phyloP scores from a whole-genome alignment of 2,888 invertebrate genomes.

The Sarcophaga subvicina region DNA sequence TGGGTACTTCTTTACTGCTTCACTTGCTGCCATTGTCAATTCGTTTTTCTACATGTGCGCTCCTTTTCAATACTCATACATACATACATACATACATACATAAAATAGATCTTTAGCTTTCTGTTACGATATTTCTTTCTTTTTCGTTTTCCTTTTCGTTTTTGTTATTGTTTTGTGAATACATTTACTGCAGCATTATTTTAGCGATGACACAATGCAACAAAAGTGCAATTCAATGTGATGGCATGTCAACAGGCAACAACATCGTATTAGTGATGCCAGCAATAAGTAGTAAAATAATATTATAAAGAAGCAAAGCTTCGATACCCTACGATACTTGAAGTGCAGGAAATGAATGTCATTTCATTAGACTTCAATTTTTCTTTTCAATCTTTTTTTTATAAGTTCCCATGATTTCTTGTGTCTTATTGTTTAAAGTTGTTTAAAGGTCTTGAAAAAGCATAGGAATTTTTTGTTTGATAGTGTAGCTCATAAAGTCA shows the following conservation, averaged over 20 bases:
- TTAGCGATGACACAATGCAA: slow-evolving; percentile 54
- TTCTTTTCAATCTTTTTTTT: no score
- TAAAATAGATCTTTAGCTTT: no score
- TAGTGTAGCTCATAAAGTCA: no score
- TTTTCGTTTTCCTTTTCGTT: not conserved
- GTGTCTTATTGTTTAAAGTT: no score
- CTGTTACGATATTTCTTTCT: not conserved
- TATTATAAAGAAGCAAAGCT: no score
- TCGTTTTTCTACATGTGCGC: not conserved
- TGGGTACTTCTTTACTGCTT: slow-evolving; percentile 39
- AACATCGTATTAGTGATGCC: not conserved
- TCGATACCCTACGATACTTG: no score
- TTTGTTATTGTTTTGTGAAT: not conserved
- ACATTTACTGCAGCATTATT: slow-evolving; percentile 45
- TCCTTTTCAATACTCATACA: not conserved
- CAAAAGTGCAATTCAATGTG: slow-evolving; percentile 52
- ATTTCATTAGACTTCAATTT: no score
- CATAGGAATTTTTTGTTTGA: no score
- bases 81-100: not conserved
- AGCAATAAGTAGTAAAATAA: not conserved
- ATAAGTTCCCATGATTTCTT: no score
- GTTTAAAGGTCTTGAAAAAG: no score
- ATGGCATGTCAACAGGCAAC: slow-evolving; percentile 24
- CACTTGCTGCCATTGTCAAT: slow-evolving; percentile 48
- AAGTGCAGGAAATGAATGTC: no score